phyloP scores from a whole-genome alignment of 2,888 invertebrate species.

The Luffia ferchaultella region DNA sequence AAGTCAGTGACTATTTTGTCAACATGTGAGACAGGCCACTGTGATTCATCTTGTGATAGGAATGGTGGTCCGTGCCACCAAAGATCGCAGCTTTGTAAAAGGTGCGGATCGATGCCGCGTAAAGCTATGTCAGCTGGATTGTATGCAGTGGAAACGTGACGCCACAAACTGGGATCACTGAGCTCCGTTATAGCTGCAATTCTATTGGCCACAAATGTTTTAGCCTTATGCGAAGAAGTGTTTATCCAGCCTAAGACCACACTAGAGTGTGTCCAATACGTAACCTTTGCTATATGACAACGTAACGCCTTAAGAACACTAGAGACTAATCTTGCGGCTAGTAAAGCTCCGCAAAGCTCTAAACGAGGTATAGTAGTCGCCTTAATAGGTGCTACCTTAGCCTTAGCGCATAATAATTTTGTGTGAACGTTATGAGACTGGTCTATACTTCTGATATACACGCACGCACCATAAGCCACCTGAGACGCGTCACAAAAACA shows the following conservation, averaged over 20 bases:
- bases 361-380: not conserved
- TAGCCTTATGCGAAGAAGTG: not conserved
- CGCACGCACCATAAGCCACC: not conserved
- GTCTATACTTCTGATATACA: not conserved
- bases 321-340: not conserved
- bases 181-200: not conserved
- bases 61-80: not conserved
- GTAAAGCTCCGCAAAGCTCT: not conserved
- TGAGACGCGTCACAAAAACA: not conserved
- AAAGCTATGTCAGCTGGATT: conserved; percentile 16
- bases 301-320: not conserved
- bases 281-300: not conserved
- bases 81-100: conserved; percentile 5
- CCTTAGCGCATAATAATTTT: not conserved
- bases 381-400: not conserved
- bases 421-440: not conserved
- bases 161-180: conserved; percentile 1
- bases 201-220: not conserved
- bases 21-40: no score
- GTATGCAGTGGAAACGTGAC: conserved; percentile 9
- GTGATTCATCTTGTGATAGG: conserved; percentile 2
- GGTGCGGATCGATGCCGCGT: conserved; percentile 10
- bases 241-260: not conserved
- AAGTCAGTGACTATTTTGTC: no score
- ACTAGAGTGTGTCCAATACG: not conserved